These are phyloP conservation scores for Parasteatoda tepidariorum DNA, from an alignment of 1,140 invertebrate species.

Conservation along the genomic window DNA sequence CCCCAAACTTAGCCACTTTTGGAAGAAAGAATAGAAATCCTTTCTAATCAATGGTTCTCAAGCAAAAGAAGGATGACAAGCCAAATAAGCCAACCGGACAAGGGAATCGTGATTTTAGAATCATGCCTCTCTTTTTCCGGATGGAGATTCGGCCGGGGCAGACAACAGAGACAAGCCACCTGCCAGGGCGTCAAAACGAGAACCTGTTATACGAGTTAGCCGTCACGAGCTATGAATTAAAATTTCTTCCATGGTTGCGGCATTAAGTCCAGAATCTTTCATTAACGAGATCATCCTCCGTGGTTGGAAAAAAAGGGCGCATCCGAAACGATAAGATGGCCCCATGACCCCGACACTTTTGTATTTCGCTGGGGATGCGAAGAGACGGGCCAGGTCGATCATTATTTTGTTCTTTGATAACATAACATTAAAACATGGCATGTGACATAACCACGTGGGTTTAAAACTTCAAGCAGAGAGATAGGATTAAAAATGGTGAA, in stretches of 20 bases:
- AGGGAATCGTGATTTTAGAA: neutral
- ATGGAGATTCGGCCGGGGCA: neutral
- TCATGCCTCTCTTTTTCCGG: neutral
- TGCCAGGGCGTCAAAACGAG: neutral
- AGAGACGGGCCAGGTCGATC: neutral
- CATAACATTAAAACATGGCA: no score
- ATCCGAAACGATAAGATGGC: neutral
- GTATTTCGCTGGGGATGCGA: neutral
- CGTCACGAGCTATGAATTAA: slow-evolving; percentile 14
- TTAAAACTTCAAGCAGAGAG: no score
- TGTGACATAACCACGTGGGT: no score
- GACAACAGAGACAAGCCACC: neutral
- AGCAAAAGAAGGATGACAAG: neutral
- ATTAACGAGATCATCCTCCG: neutral
- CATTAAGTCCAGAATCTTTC: neutral
- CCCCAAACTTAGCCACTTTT: no score
- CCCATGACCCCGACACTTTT: neutral
- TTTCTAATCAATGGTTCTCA: neutral
- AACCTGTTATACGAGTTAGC: slow-evolving; percentile 27
- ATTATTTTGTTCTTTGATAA: no score
- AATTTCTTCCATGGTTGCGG: neutral
- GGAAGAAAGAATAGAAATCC: no score
- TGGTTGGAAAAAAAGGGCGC: neutral
- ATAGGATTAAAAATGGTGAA: no score
- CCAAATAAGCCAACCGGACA: neutral